Percentiles rank a stretch among this genome's conserved stretches.
phyloP scores from a whole-genome alignment of 2,113 vertebrate genomes.

The Engystomops pustulosus region DNA sequence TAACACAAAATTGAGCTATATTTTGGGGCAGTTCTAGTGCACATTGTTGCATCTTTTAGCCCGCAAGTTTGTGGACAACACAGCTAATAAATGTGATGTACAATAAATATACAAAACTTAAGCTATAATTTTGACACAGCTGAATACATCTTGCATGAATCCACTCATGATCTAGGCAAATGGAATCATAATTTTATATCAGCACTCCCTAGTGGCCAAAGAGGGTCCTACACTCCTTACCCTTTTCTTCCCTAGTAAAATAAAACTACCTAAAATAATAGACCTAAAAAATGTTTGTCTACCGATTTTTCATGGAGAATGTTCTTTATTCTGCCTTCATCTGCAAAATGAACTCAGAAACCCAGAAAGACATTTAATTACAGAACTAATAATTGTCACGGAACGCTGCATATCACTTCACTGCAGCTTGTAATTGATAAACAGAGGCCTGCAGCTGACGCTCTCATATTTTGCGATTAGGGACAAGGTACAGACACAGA shows the following conservation, averaged over 20 bases:
- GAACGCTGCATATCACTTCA: conserved; percentile 41
- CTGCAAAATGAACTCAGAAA: conserved; percentile 8
- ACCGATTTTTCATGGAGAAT: not conserved
- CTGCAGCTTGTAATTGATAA: conserved; percentile 50
- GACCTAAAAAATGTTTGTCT: not conserved
- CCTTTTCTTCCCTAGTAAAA: not conserved
- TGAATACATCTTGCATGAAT: too few relatives aligned
- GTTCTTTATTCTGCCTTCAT: not conserved
- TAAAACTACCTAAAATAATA: not conserved
- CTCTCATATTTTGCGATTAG: conserved; percentile 73
- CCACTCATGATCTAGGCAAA: not conserved
- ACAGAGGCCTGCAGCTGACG: conserved; percentile 75
- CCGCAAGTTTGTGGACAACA: too few relatives aligned
- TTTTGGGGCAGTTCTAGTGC: too few relatives aligned
- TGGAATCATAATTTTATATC: not conserved
- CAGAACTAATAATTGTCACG: conserved; percentile 24
- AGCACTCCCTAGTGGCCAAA: not conserved
- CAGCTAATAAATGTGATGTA: too few relatives aligned
- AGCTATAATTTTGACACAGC: too few relatives aligned
- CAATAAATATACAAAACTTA: too few relatives aligned
- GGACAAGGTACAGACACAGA: conserved; percentile 58
- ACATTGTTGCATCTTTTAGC: too few relatives aligned
- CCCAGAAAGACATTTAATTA: conserved; percentile 43
- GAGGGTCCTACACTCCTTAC: not conserved
- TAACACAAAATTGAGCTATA: too few relatives aligned